Conservation (phyloP, 2,113 vertebrate genomes). For the Passer domesticus region DNA sequence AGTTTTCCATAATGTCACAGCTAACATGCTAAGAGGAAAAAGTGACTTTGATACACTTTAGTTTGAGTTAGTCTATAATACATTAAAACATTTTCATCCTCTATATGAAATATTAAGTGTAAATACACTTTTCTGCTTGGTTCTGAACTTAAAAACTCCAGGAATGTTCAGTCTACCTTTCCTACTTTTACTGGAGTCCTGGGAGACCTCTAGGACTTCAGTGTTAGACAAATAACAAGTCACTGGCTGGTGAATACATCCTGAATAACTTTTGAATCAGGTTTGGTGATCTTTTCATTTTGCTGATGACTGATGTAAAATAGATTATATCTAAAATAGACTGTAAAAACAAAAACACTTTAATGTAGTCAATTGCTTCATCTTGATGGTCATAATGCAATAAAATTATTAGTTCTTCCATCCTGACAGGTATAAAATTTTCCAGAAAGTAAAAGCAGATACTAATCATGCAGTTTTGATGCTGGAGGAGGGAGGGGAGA, state of each 20-base stretch:
- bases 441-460: background rate
- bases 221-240: background rate
- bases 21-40: background rate
- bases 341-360: background rate
- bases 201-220: background rate
- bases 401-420: background rate
- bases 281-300: background rate
- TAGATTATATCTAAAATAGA: background rate
- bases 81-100: background rate
- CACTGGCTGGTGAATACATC: background rate
- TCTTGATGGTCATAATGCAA: background rate
- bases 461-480: background rate
- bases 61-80: background rate
- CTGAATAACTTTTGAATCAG: background rate
- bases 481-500: accelerated
- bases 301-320: background rate
- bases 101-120: background rate
- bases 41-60: background rate
- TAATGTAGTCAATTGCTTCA: background rate
- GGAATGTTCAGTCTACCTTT: background rate
- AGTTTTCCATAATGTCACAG: background rate
- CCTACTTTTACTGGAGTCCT: background rate
- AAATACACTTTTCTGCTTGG: background rate
- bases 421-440: background rate
- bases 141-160: background rate